Base-by-base conservation (phyloP, 2,888 invertebrate genomes). In the Stenodera caucasica region DNA sequence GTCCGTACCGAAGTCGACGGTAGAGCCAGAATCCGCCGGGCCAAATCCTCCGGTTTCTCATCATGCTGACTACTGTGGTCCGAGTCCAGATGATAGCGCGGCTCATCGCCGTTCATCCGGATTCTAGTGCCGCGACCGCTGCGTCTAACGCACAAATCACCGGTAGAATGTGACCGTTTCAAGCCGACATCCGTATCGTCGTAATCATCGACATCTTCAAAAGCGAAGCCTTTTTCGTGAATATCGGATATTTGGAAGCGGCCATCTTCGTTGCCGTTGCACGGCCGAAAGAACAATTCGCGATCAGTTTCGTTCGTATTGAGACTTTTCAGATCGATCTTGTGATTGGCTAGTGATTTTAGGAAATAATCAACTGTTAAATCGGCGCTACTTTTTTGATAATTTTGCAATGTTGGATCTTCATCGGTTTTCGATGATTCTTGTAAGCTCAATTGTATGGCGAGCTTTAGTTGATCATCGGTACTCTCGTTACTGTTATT, bases 161-260 rank as follows among this genome's bases (percentile, higher is more conserved):
- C 83, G 1, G 83, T 82, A 0, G 83, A 83, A 69, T 82, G 83
- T 1, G 82, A 82, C 45, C 83, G 67, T 60, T 81, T 80, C 63
- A 82, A 67, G 62, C 80, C 67, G 12, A 77, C 75, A 50, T 80
- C 78, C 30, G 72, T 72, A 53, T 81, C 81, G 49, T 81, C 80
- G 57, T 76, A 78, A 30, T 80, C 79, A 52, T 80, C 80, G 15
- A 77, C 74, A 60, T 80, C 78, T 45, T 75, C 77, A 67, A 81
- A 79, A 15, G 76, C 75, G 56, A 74, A 76, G 55, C 82, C 82
- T 55, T 81, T 82, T 67, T 83, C 83, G 63, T 84, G 84, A 26
- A 84, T 81, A 67, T 84, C 84, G 2, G 83, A 82, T 58, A 83
- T 83, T 70, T 83, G 81, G 70, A 84, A 84, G 21, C 82, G 74